Percentiles rank a stretch among this genome's conserved stretches.
Evolutionary conservation across 2,797 vertebrate genomes (phyloP).

Genomic region (Sebastiscus albofasciatus): DNA sequence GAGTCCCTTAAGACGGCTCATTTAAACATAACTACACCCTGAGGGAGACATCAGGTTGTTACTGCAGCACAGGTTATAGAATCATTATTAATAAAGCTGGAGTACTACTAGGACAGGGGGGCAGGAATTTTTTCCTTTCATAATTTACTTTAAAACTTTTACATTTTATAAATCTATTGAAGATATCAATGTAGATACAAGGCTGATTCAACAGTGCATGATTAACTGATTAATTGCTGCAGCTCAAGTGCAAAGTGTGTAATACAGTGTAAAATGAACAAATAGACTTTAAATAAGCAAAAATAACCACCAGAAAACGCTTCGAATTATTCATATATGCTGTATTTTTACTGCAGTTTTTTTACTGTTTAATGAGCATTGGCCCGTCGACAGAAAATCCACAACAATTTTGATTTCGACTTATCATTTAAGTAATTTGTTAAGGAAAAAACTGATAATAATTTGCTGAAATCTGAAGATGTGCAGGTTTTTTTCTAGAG

Average conservation of each 20-base stretch:
- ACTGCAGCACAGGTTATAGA: background rate
- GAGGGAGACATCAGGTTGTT: background rate
- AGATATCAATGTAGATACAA: background rate
- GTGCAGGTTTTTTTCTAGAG: background rate
- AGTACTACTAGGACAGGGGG: background rate
- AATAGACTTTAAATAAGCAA: too few species aligned
- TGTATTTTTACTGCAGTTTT: background rate
- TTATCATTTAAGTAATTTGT: background rate
- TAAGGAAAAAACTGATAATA: background rate
- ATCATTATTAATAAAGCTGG: background rate
- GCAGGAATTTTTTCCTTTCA: background rate
- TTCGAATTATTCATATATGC: too few species aligned
- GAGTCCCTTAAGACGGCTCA: background rate
- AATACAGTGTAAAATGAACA: too few species aligned
- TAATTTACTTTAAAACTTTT: background rate
- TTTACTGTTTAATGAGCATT: background rate
- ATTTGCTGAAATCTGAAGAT: background rate
- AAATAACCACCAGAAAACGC: too few species aligned
- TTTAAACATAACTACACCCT: conserved; percentile 23
- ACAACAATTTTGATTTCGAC: background rate
- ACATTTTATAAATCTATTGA: background rate
- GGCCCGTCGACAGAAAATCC: background rate
- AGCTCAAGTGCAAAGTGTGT: background rate
- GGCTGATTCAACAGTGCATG: background rate
- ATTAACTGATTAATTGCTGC: background rate